A percentile compares a stretch with the other conserved stretches of the same genome.
These are phyloP conservation scores for Neelides sp. DNA, from an alignment of 1,140 invertebrate species.

Conservation along the genomic window DNA sequence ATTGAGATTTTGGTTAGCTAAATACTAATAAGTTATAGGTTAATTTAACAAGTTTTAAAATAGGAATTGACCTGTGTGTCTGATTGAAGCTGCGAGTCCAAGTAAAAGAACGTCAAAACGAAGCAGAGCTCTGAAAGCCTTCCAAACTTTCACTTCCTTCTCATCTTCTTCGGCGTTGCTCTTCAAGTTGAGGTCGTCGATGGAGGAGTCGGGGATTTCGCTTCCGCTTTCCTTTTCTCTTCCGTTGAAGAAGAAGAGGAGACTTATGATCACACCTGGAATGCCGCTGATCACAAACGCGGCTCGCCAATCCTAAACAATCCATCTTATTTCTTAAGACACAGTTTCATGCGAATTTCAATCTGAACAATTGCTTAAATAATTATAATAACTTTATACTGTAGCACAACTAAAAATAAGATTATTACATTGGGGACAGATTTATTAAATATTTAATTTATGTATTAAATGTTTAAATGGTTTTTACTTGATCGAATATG, in stretches of 20 bases:
- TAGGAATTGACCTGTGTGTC: conserved; percentile 58
- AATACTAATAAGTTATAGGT: not conserved
- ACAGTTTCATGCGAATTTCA: too few species aligned
- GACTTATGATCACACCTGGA: conserved; percentile 58
- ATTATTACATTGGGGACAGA: too few species aligned
- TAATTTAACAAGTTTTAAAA: conserved; percentile 2
- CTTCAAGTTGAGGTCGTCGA: not conserved
- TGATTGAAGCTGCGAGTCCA: conserved; percentile 72
- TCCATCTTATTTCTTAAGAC: conserved; percentile 3
- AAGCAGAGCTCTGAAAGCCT: conserved; percentile 34
- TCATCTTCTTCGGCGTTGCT: conserved; percentile 37
- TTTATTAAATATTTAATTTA: too few species aligned
- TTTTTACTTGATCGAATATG: conserved; percentile 54
- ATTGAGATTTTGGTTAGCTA: too few species aligned
- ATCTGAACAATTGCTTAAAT: too few species aligned
- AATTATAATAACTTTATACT: too few species aligned
- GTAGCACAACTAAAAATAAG: too few species aligned
- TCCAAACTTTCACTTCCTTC: conserved; percentile 41
- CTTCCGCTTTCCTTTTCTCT: conserved; percentile 41
- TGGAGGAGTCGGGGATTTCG: conserved; percentile 21
- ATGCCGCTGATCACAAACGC: conserved; percentile 73
- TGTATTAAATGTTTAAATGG: too few species aligned
- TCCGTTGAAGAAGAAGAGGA: conserved; percentile 59
- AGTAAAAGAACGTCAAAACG: conserved; percentile 54
- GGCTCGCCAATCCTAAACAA: conserved; percentile 65